Conservation (phyloP, 2,888 invertebrate species). For the Frankliniella fusca region DNA sequence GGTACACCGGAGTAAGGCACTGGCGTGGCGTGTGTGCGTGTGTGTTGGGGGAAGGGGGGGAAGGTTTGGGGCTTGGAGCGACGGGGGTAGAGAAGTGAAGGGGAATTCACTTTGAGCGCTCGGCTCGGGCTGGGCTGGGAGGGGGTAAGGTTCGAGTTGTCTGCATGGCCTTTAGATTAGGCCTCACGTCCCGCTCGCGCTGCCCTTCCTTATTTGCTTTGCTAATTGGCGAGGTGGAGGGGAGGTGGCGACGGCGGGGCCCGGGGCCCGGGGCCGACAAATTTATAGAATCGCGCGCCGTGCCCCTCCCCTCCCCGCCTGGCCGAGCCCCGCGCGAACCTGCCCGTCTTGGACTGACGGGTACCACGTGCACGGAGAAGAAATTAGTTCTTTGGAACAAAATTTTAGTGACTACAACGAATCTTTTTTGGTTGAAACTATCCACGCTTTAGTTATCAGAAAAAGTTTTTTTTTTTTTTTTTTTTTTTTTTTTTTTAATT, state of each 20-base stretch:
- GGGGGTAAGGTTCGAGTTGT: neutral
- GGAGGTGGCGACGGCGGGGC: neutral
- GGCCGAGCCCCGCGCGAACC: neutral
- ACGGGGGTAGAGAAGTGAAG: too few species aligned
- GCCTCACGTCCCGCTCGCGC: neutral
- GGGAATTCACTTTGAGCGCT: neutral
- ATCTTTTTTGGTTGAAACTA: too few species aligned
- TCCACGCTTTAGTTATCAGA: too few species aligned
- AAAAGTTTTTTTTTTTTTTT: too few species aligned
- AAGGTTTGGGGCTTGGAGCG: neutral
- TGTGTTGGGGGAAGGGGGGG: neutral
- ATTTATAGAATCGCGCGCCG: neutral
- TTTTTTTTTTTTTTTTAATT: too few species aligned
- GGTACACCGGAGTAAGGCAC: neutral
- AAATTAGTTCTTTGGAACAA: too few species aligned
- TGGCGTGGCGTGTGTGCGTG: neutral
- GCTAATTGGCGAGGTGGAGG: constrained; percentile 16
- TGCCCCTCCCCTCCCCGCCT: neutral
- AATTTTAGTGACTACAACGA: too few species aligned
- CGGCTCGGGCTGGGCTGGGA: neutral
- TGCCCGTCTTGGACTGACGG: neutral
- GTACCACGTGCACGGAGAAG: neutral
- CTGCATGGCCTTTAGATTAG: constrained; percentile 4
- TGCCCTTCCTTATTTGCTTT: constrained; percentile 7
- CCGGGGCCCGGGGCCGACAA: neutral